Evolutionary conservation across 2,888 invertebrate genomes (phyloP), one percentile per base, ranked within the genome.

Genomic region (Corbicula japonica): DNA sequence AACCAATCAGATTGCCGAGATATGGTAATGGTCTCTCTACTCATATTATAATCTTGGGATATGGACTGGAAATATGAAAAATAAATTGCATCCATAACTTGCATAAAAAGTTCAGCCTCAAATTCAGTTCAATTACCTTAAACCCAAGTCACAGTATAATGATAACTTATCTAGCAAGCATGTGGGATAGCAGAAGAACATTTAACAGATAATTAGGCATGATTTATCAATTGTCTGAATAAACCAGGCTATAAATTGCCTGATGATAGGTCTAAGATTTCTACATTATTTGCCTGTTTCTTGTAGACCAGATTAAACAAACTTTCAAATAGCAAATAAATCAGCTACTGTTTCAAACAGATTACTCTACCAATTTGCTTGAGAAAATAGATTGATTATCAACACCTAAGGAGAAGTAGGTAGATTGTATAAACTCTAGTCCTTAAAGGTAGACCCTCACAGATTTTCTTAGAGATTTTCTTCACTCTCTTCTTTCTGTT

Each of bases 341-440:
- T 80, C 75, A 75, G 61, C 50, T 30, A 52, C 73, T 70, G 60
- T 76, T 80, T 80, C 56, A 80, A 80, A 80, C 75, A 80, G 65
- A 63, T 63, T 72, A 52, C 46, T 28, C 52, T 41, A n/a, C 38
- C 46, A 71, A 71, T 38, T 71, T 69, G 69, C 48, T 69, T 38
- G 30, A 46, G 58, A 56, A 28, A 58, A 56, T 69, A 21, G 44
- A 46, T 38, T 54, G 54, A 66, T 66, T 35, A 66, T 66, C 66
- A 66, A 52, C 66, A 66, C 41, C 54, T 35, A 18, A 50, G 66
- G 28, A 52, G 26, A 66, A 54, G 41, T 52, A 66, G 54, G 54
- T 66, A 66, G 54, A 66, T 41, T 66, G 66, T 66, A 66, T 66
- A 66, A n/a, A 66, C 38, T 30, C 30, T 66, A 26, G 28, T 54